Conservation (phyloP, 1,140 invertebrate species). For the Neelides sp. region DNA sequence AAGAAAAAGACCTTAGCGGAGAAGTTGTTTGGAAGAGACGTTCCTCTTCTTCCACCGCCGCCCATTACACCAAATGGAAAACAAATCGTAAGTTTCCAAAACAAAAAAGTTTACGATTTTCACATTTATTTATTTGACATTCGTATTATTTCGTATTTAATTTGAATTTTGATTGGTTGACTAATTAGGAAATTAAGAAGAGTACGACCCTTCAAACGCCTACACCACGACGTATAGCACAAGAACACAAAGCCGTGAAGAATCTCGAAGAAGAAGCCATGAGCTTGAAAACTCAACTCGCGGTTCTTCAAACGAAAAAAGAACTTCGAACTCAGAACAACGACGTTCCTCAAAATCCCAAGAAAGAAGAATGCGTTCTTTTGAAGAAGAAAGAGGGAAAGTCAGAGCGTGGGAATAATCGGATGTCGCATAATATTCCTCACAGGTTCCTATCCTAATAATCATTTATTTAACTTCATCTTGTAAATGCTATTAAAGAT, state of each 20-base stretch:
- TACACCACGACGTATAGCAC: constrained; percentile 8
- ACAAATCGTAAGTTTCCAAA: too few species aligned
- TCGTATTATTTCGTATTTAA: background rate
- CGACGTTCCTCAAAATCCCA: background rate
- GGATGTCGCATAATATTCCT: constrained; percentile 8
- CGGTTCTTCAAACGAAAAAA: constrained; percentile 3
- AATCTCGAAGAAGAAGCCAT: constrained; percentile 16
- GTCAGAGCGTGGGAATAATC: background rate
- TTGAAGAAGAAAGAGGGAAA: background rate
- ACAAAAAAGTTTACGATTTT: background rate
- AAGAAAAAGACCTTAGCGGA: constrained; percentile 8
- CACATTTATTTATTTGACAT: background rate
- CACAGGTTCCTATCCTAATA: background rate
- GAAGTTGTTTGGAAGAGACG: background rate
- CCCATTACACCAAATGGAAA: too few species aligned
- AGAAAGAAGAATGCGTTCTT: constrained; percentile 3
- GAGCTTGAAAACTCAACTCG: too few species aligned
- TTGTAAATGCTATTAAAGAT: too few species aligned
- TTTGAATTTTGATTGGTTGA: background rate
- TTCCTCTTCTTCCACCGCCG: too few species aligned
- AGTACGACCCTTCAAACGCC: background rate
- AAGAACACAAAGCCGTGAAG: constrained; percentile 15
- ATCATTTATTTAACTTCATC: background rate
- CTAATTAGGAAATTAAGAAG: background rate
- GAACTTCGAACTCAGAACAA: constrained; percentile 7